Conservation (phyloP, 1,140 invertebrate species). For the Sminthurides bifidus region DNA sequence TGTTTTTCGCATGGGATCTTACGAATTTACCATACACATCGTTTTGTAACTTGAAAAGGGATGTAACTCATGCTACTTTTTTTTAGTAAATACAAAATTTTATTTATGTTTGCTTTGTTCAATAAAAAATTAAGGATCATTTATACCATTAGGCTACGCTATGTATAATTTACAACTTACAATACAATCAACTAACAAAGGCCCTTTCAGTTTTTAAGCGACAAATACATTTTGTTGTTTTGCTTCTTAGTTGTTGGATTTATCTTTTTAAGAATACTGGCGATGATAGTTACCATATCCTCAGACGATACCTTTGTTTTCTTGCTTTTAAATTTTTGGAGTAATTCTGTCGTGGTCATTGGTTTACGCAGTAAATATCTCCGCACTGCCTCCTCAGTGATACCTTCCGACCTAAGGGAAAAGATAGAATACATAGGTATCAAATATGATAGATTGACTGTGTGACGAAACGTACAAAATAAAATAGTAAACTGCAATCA, state of each 20-base stretch:
- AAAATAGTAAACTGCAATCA: too few relatives aligned
- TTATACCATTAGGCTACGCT: too few relatives aligned
- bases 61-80: background rate
- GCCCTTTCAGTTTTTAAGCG: conserved; percentile 44
- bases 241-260: conserved; percentile 85
- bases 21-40: background rate
- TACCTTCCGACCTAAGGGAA: conserved; percentile 62
- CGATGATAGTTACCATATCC: conserved; percentile 81
- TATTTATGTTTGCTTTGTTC: too few relatives aligned
- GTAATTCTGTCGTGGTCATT: conserved; percentile 86
- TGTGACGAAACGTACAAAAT: too few relatives aligned
- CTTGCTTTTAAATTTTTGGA: conserved; percentile 91
- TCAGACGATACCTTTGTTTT: conserved; percentile 81
- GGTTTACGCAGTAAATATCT: conserved; percentile 87
- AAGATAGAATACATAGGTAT: conserved; percentile 17
- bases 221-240: conserved; percentile 90
- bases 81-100: background rate
- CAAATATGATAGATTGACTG: background rate
- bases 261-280: conserved; percentile 85
- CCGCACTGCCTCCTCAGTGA: conserved; percentile 85
- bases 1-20: too few relatives aligned
- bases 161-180: too few relatives aligned
- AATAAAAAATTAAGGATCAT: too few relatives aligned
- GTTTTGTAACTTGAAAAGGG: background rate
- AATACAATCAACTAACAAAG: background rate